Percentiles rank a stretch among this genome's conserved stretches.
Evolutionary conservation across 1,140 invertebrate genomes (phyloP).

Genomic region (Protaetia brevitarsis): DNA sequence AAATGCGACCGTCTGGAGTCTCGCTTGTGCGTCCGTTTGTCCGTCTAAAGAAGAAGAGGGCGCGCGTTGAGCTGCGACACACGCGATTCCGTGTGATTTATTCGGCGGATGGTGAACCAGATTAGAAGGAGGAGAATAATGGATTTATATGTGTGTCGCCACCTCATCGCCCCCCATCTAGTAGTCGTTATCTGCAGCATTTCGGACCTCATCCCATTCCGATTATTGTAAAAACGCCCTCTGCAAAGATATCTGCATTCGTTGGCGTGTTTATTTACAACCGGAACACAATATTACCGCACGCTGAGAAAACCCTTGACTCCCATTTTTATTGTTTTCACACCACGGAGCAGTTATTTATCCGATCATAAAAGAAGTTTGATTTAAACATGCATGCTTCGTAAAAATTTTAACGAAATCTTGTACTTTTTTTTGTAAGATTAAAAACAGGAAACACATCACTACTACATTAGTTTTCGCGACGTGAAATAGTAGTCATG

Average conservation of each 20-base stretch:
- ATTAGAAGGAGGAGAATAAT: background rate
- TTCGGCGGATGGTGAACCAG: background rate
- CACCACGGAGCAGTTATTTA: constrained; percentile 1
- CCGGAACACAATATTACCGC: constrained; percentile 20
- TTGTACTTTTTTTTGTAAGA: no score
- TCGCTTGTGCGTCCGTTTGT: background rate
- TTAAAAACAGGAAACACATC: no score
- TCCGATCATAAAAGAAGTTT: background rate
- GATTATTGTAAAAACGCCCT: constrained; percentile 6
- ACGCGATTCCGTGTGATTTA: constrained; percentile 12
- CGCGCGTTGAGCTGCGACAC: background rate
- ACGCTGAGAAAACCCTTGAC: constrained; percentile 5
- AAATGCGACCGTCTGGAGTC: background rate
- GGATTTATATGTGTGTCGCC: constrained; percentile 5
- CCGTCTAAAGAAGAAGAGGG: background rate
- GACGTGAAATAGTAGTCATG: no score
- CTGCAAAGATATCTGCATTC: constrained; percentile 11
- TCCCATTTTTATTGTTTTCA: constrained; percentile 19
- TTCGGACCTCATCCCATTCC: background rate
- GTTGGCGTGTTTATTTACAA: constrained; percentile 14
- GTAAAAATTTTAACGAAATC: no score
- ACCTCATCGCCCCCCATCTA: background rate
- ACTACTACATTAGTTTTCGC: no score
- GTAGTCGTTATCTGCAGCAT: background rate
- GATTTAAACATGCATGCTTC: no score